phyloP scores from a whole-genome alignment of 2,113 vertebrate species.

The Ophthalmolycus amberensis region DNA sequence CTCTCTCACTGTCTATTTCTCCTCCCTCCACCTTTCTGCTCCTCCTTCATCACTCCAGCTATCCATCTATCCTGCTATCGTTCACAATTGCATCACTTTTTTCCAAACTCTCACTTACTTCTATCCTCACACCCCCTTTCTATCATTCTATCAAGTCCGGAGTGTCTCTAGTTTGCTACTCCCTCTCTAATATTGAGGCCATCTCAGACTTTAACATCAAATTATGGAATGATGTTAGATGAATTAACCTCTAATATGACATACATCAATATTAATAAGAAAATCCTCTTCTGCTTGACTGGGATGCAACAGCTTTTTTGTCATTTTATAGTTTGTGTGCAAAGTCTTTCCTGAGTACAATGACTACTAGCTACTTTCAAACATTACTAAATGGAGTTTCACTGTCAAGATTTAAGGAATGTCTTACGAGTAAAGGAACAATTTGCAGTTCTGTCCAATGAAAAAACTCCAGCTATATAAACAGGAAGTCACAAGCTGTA shows the following conservation, averaged over 20 bases:
- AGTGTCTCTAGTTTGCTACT: conserved; percentile 27
- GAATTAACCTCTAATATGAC: background rate
- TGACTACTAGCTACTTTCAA: background rate
- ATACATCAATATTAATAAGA: conserved; percentile 28
- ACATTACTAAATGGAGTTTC: background rate
- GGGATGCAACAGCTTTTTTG: background rate
- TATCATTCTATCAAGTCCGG: conserved; percentile 35
- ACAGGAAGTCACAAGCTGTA: conserved; percentile 5
- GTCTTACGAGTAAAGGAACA: background rate
- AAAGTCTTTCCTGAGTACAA: background rate
- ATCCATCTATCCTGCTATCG: conserved; percentile 58
- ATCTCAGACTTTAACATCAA: conserved; percentile 14
- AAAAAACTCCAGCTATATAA: background rate
- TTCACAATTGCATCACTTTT: conserved; percentile 60
- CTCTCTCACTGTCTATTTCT: conserved; percentile 76
- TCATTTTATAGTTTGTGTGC: background rate
- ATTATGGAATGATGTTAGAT: conserved; percentile 18
- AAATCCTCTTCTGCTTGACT: background rate
- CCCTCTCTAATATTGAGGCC: conserved; percentile 17
- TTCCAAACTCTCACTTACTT: conserved; percentile 53
- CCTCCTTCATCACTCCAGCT: conserved; percentile 57
- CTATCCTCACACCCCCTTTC: conserved; percentile 37
- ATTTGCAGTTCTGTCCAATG: background rate
- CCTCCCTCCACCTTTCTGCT: conserved; percentile 69
- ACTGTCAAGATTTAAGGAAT: background rate